A percentile compares a stretch with the other conserved stretches of the same genome.
phyloP scores from a whole-genome alignment of 2,797 vertebrate genomes.

The Pempheris klunzingeri region DNA sequence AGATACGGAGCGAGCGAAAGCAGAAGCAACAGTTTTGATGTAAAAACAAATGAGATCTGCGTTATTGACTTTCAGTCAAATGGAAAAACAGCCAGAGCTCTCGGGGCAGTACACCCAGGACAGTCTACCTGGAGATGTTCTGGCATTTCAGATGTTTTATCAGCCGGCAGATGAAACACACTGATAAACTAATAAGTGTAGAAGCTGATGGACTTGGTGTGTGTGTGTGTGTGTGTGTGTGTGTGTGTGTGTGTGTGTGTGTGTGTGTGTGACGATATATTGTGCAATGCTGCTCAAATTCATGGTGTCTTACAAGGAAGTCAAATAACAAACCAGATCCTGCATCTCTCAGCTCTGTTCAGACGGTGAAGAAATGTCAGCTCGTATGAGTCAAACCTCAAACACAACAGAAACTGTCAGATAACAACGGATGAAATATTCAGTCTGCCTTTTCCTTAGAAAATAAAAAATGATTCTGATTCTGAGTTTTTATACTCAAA shows the following conservation, averaged over 20 bases:
- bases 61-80: conserved; percentile 5
- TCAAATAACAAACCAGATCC: background rate
- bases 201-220: background rate
- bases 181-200: background rate
- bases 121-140: background rate
- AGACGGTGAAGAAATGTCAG: conserved; percentile 2
- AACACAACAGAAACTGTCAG: background rate
- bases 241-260: background rate
- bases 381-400: background rate
- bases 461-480: background rate
- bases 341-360: background rate
- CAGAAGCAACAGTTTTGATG: background rate
- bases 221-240: background rate
- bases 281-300: background rate
- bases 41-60: background rate
- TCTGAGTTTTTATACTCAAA: background rate
- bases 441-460: background rate
- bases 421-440: conserved; percentile 1
- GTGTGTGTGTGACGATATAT: background rate
- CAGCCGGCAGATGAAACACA: background rate
- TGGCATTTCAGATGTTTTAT: conserved; percentile 1
- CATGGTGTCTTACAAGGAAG: background rate
- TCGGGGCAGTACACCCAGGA: background rate
- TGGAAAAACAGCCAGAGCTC: background rate
- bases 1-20: background rate